Conservation (phyloP, 2,888 invertebrate species). For the Microctonus aethiopoides region DNA sequence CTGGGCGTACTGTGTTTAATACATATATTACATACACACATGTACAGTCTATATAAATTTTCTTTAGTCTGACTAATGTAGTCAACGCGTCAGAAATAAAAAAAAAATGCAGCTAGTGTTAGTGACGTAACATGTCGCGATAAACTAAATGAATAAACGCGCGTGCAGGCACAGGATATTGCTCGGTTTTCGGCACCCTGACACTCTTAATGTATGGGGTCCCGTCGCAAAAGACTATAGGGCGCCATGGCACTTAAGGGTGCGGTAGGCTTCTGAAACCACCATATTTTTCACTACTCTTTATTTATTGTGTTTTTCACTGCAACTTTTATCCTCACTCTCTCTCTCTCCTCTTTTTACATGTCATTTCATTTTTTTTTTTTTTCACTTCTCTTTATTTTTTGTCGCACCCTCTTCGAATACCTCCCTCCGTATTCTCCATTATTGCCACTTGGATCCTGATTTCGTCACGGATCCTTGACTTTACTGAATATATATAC, state of each 20-base stretch:
- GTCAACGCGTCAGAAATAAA: slow-evolving; percentile 2
- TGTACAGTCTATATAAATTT: no score
- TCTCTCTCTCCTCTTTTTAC: slow-evolving; percentile 26
- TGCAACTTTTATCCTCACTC: slow-evolving; percentile 14
- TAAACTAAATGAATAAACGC: slow-evolving; percentile 17
- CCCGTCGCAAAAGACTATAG: slow-evolving; percentile 51
- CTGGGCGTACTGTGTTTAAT: no score
- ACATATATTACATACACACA: not conserved
- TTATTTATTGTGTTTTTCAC: slow-evolving; percentile 56
- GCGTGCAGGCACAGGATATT: slow-evolving; percentile 7
- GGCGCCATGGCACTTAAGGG: slow-evolving; percentile 60
- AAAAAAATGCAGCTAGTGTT: slow-evolving; percentile 9
- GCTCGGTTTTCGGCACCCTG: slow-evolving; percentile 43
- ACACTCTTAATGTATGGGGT: slow-evolving; percentile 46
- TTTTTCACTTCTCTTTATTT: not conserved
- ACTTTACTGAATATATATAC: slow-evolving; percentile 47
- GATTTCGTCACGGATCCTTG: slow-evolving; percentile 59
- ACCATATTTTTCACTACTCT: slow-evolving; percentile 56
- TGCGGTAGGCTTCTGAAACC: slow-evolving; percentile 46
- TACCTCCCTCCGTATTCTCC: slow-evolving; percentile 31
- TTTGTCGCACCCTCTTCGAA: slow-evolving; percentile 25
- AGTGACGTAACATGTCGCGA: not conserved
- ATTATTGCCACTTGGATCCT: slow-evolving; percentile 49
- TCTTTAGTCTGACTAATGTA: slow-evolving; percentile 1
- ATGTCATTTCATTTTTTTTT: no score